Percentiles rank a stretch among this genome's conserved stretches.
These are phyloP conservation scores for Champsocephalus gunnari DNA, from an alignment of 2,797 vertebrate genomes.

Conservation along the genomic window DNA sequence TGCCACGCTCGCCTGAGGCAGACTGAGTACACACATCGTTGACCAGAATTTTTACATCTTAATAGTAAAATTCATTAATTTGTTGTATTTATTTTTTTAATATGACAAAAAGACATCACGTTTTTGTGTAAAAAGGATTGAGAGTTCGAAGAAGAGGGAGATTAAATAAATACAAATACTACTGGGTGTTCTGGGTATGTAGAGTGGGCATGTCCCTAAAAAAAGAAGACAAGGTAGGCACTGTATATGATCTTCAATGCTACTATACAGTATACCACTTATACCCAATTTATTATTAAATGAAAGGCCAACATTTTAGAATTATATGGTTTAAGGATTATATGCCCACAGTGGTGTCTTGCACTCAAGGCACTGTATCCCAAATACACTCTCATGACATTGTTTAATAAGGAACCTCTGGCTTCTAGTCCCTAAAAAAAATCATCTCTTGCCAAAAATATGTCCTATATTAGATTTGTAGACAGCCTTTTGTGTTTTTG, in stretches of 20 bases:
- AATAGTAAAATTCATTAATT: conserved; percentile 63
- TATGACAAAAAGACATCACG: conserved; percentile 35
- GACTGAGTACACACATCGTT: conserved; percentile 57
- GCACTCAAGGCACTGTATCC: background rate
- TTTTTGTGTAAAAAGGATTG: conserved; percentile 30
- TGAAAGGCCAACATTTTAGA: conserved; percentile 51
- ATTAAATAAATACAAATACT: conserved; percentile 58
- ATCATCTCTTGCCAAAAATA: conserved; percentile 1
- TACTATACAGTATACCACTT: conserved; percentile 37
- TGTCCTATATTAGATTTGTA: background rate
- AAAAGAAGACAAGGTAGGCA: conserved; percentile 55
- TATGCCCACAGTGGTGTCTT: conserved; percentile 20
- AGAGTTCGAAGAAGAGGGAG: conserved; percentile 18
- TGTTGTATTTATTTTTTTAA: conserved; percentile 51
- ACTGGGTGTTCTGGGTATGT: conserved; percentile 49
- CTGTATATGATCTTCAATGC: conserved; percentile 53
- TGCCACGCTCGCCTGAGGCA: conserved; percentile 63
- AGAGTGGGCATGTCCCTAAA: conserved; percentile 48
- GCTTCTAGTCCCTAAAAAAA: background rate
- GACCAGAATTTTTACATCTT: conserved; percentile 57
- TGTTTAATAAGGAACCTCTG: background rate
- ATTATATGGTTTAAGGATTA: conserved; percentile 43
- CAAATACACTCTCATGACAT: conserved; percentile 6
- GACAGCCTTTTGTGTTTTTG: background rate
- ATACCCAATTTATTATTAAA: conserved; percentile 51